phyloP scores from a whole-genome alignment of 2,113 vertebrate genomes.

The Coryphaenoides rupestris region DNA sequence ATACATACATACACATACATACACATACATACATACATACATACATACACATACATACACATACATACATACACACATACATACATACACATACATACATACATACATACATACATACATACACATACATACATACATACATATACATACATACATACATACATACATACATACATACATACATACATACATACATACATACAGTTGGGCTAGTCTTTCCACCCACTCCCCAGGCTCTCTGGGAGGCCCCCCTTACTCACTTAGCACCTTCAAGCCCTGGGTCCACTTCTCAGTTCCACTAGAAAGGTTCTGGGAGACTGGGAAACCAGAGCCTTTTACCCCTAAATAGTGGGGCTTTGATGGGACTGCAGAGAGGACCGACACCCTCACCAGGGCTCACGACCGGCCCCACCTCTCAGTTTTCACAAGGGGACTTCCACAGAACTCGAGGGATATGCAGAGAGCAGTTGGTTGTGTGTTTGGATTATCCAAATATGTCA shows the following conservation, averaged over 20 bases:
- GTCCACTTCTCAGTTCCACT: constrained; percentile 32
- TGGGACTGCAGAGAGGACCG: constrained; percentile 40
- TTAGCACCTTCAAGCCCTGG: constrained; percentile 43
- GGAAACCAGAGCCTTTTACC: constrained; percentile 48
- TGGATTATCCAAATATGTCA: constrained; percentile 33
- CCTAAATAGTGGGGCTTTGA: constrained; percentile 61
- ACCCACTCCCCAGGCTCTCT: constrained; percentile 43
- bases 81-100: constrained; percentile 38
- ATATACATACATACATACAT: constrained; percentile 47
- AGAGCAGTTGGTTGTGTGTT: constrained; percentile 30
- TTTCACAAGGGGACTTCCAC: constrained; percentile 64
- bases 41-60: constrained; percentile 12
- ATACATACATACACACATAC: constrained; percentile 29
- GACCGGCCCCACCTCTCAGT: constrained; percentile 44
- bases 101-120: constrained; percentile 28
- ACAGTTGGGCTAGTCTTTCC: constrained; percentile 28
- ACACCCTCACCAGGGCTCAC: constrained; percentile 38
- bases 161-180: constrained; percentile 34
- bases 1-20: constrained; percentile 35
- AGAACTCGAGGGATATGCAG: constrained; percentile 35
- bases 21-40: too few relatives aligned
- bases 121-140: constrained; percentile 10
- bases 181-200: constrained; percentile 7
- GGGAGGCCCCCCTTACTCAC: constrained; percentile 44
- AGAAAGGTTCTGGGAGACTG: constrained; percentile 46